Conservation (phyloP, 2,113 vertebrate genomes). For the Fulica atra region DNA sequence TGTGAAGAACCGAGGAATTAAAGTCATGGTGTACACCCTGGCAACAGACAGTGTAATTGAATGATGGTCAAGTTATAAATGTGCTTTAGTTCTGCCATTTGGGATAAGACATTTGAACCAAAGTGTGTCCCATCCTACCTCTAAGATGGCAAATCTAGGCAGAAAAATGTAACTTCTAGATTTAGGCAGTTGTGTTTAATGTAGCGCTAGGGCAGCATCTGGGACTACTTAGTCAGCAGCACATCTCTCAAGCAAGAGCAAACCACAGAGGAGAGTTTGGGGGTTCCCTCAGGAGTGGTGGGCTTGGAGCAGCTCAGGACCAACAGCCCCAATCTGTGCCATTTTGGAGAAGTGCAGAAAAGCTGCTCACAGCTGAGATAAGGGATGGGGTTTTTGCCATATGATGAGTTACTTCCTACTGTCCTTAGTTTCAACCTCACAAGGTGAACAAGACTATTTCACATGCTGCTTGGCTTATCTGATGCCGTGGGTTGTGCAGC, state of each 20-base stretch:
- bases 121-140: not conserved
- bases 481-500: not conserved
- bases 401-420: not conserved
- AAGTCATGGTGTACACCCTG: not conserved
- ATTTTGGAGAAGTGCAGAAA: not conserved
- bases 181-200: not conserved
- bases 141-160: not conserved
- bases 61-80: not conserved
- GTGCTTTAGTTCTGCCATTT: not conserved
- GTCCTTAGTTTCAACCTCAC: not conserved
- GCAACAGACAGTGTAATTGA: not conserved
- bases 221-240: not conserved
- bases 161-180: not conserved
- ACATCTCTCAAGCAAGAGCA: not conserved
- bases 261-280: not conserved
- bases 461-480: not conserved
- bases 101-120: not conserved
- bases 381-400: not conserved
- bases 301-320: not conserved
- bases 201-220: not conserved
- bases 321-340: not conserved
- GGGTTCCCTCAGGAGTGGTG: not conserved
- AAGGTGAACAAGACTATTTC: not conserved
- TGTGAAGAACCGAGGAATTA: not conserved
- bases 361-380: not conserved